These are phyloP conservation scores for Erebia epiphron DNA, from an alignment of 2,888 invertebrate genomes.

Conservation along the genomic window DNA sequence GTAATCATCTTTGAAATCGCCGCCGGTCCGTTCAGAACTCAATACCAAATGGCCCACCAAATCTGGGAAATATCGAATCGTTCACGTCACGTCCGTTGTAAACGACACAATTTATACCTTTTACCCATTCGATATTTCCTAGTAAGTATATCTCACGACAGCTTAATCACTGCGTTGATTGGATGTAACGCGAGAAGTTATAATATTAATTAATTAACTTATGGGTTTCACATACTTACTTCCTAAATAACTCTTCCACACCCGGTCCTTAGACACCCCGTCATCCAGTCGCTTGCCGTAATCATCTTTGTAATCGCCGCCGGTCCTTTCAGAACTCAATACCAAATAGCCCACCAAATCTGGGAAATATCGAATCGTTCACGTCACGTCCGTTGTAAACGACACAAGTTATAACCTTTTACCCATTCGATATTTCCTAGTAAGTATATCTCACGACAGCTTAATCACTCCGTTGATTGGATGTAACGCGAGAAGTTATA, in stretches of 20 bases:
- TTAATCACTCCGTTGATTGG: slow-evolving; percentile 34
- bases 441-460: slow-evolving; percentile 29
- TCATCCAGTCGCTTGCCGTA: no score
- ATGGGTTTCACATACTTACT: no score
- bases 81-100: slow-evolving; percentile 16
- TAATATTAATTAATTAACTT: slow-evolving; percentile 2
- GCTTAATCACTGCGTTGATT: slow-evolving; percentile 34
- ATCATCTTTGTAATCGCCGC: no score
- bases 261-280: no score
- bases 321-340: no score
- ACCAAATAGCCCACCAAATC: no score
- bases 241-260: no score
- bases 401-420: neutral
- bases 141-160: slow-evolving; percentile 28
- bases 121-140: slow-evolving; percentile 28
- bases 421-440: slow-evolving; percentile 28
- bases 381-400: slow-evolving; percentile 19
- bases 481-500: slow-evolving; percentile 25
- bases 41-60: no score
- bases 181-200: slow-evolving; percentile 26
- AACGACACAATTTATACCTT: slow-evolving; percentile 3
- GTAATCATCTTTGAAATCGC: no score
- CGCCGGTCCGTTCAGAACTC: no score
- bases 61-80: neutral
- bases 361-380: neutral